Evolutionary conservation across 2,797 vertebrate species (phyloP).

Genomic region (Malacoraja senta): DNA sequence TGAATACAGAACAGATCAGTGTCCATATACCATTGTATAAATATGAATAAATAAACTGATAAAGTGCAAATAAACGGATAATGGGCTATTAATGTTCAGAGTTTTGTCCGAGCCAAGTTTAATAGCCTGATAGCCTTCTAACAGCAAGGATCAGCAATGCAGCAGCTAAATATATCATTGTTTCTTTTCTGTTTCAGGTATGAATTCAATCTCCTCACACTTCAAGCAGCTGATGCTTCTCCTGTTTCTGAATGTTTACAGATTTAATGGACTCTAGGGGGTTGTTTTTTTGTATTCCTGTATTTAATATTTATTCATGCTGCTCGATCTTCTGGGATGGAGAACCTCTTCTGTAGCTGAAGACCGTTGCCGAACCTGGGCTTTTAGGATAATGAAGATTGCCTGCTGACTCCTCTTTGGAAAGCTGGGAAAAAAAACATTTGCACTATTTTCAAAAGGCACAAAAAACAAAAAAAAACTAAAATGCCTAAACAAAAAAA

Average conservation of each 20-base stretch:
- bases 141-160: background rate
- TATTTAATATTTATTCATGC: slow-evolving; percentile 69
- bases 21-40: too few species aligned
- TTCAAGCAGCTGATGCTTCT: background rate
- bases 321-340: slow-evolving; percentile 48
- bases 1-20: too few species aligned
- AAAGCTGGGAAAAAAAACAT: slow-evolving; percentile 51
- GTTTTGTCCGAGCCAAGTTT: too few species aligned
- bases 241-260: slow-evolving; percentile 51
- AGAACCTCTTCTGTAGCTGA: slow-evolving; percentile 48
- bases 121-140: too few species aligned
- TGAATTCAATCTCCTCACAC: slow-evolving; percentile 47
- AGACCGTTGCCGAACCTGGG: slow-evolving; percentile 41
- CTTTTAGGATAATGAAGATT: background rate
- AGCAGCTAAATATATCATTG: slow-evolving; percentile 38
- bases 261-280: slow-evolving; percentile 44
- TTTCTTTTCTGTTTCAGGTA: slow-evolving; percentile 51
- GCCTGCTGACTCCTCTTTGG: slow-evolving; percentile 56
- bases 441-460: slow-evolving; percentile 46
- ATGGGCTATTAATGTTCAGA: too few species aligned
- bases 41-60: too few species aligned
- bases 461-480: too few species aligned
- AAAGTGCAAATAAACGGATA: too few species aligned
- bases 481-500: too few species aligned
- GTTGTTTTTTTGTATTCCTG: slow-evolving; percentile 34